Evolutionary conservation across 1,140 invertebrate species (phyloP), one percentile per base, ranked within the genome.

Genomic region (Aricia agestis): DNA sequence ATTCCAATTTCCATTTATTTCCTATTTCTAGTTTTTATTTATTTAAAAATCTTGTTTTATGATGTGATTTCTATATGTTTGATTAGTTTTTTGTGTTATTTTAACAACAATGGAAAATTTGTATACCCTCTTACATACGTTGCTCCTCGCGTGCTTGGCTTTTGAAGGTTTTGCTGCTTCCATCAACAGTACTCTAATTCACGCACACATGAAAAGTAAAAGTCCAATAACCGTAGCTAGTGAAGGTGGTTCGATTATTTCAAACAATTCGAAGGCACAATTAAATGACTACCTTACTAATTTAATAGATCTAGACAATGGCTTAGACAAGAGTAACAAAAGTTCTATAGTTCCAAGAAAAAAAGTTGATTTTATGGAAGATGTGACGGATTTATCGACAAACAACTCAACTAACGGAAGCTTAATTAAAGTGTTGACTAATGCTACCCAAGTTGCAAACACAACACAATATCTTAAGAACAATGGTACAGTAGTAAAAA

Each of bases 301-400:
- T 32, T 72, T 80, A 32, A 70, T 82, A 25, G 83, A 67, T 69
- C 69, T 82, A 69, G 81, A 86, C 41, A 80, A 73, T 45, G 84
- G 81, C 69, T 67, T 79, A 57, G 74, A 70, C 15, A 82, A 76
- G 66, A 79, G 74, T 68, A 83, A 82, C 75, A 73, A 73, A 58
- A 85, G 82, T 72, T 76, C 82, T 36, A 75, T 84, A 10, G 77
- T 79, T 3, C 63, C 82, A 32, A 75, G 84, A 31, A 89, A 89
- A 78, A 84, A 83, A 70, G 86, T 80, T n/a, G 70, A 76, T 31
- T 72, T 69, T 70, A 72, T 25, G 18, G 36, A 69, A 9, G 68
- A 68, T 1, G 31, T 66, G 13, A 32, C 25, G 61, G 66, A 19
- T 63, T 63, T 17, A 19, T 11, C 59, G 6, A 19, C 10, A 2